phyloP scores from a whole-genome alignment of 2,888 invertebrate species.

The Polydrusus cervinus region DNA sequence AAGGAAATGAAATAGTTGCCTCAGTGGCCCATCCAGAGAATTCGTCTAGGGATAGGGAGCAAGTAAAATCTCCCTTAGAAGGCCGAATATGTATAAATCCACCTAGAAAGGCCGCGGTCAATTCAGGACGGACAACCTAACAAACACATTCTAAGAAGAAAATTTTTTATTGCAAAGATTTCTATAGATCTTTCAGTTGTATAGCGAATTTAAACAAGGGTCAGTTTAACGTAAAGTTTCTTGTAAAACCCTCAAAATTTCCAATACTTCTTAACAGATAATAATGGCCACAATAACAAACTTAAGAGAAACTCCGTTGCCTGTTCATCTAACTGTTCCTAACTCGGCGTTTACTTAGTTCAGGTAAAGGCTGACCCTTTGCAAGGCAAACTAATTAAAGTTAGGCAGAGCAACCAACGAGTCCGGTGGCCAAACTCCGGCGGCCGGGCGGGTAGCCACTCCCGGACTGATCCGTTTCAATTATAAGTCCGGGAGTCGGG shows the following conservation, averaged over 20 bases:
- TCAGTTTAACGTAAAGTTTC: no score
- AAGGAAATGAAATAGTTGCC: no score
- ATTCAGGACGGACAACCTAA: no score
- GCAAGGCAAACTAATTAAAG: slow-evolving; percentile 54
- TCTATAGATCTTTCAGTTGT: no score
- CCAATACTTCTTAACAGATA: slow-evolving; percentile 38
- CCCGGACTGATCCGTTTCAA: slow-evolving; percentile 50
- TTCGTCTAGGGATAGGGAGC: no score
- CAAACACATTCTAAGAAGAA: no score
- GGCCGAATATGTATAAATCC: no score
- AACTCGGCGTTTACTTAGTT: slow-evolving; percentile 49
- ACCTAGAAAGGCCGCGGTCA: no score
- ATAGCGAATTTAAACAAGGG: no score
- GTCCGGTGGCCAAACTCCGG: slow-evolving; percentile 44
- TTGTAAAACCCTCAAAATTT: not conserved
- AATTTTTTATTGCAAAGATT: no score
- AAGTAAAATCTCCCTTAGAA: no score
- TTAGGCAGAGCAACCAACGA: slow-evolving; percentile 36
- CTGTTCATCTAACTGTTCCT: slow-evolving; percentile 49
- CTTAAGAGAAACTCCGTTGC: slow-evolving; percentile 23
- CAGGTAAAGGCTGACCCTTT: slow-evolving; percentile 54
- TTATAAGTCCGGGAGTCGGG: slow-evolving; percentile 31
- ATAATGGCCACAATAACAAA: slow-evolving; percentile 45
- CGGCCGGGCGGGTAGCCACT: slow-evolving; percentile 35
- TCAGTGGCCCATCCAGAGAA: no score